phyloP scores from a whole-genome alignment of 92 coral and sea anemone genomes.

The Palythoa heliodiscus region DNA sequence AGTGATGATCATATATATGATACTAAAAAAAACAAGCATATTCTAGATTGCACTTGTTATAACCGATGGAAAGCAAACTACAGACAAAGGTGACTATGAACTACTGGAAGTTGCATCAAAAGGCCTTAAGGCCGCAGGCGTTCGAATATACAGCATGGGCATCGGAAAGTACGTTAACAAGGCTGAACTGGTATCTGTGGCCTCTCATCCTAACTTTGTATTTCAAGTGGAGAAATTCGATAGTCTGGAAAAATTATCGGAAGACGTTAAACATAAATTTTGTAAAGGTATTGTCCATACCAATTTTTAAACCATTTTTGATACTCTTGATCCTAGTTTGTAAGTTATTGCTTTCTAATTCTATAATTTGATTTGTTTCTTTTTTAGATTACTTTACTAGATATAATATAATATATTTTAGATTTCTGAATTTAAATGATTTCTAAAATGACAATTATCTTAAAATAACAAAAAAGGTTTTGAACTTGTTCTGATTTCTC shows the following conservation, averaged over 20 bases:
- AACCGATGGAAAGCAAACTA: slow-evolving; percentile 44
- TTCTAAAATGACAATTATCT: too few relatives aligned
- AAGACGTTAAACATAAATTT: background rate
- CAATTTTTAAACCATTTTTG: background rate
- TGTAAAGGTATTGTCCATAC: slow-evolving; percentile 16
- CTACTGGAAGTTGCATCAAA: slow-evolving; percentile 23
- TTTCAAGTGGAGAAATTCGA: slow-evolving; percentile 11
- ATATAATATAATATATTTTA: too few relatives aligned
- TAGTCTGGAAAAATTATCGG: slow-evolving; percentile 13
- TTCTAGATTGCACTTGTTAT: slow-evolving; percentile 32
- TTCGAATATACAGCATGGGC: slow-evolving; percentile 27
- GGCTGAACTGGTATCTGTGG: slow-evolving; percentile 17
- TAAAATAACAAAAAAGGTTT: too few relatives aligned
- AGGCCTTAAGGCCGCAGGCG: slow-evolving; percentile 38
- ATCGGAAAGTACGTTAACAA: slow-evolving; percentile 23
- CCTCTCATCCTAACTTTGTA: slow-evolving; percentile 19
- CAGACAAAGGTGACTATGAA: slow-evolving; percentile 23
- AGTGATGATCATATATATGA: too few relatives aligned
- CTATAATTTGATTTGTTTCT: too few relatives aligned
- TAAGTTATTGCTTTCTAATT: background rate
- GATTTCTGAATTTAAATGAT: too few relatives aligned
- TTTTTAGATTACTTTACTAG: too few relatives aligned
- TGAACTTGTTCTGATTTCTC: too few relatives aligned
- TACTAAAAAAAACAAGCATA: background rate
- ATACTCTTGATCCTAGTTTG: background rate